Conservation (phyloP, 2,113 vertebrate genomes). For the Misgurnus mizolepis region DNA sequence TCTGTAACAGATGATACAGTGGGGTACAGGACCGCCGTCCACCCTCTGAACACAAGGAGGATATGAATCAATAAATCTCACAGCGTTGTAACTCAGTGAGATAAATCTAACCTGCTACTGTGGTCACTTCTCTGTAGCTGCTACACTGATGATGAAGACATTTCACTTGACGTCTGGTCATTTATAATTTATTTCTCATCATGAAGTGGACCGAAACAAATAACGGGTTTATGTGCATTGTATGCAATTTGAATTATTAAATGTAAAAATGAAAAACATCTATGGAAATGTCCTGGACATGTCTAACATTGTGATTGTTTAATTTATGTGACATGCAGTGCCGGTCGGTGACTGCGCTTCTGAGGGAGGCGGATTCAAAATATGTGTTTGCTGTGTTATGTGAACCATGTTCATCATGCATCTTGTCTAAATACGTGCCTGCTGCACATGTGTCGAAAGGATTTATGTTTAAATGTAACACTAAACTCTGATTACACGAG, state of each 20-base stretch:
- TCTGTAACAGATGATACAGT: constrained; percentile 4
- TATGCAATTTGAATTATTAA: not conserved
- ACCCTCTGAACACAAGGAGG: not conserved
- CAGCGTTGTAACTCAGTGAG: not conserved
- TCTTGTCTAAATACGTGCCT: too few relatives aligned
- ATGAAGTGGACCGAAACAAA: not conserved
- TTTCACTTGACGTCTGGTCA: not conserved
- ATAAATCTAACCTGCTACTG: not conserved
- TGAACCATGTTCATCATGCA: too few relatives aligned
- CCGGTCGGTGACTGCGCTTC: too few relatives aligned
- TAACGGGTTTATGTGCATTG: not conserved
- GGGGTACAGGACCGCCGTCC: constrained; percentile 15
- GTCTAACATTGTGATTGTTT: not conserved
- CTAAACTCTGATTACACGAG: too few relatives aligned
- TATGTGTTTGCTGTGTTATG: too few relatives aligned
- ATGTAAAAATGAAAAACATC: not conserved
- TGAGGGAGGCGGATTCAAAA: too few relatives aligned
- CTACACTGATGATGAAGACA: not conserved
- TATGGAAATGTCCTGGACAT: not conserved
- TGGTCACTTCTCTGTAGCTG: not conserved
- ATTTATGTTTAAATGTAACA: too few relatives aligned
- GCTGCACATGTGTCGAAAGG: too few relatives aligned
- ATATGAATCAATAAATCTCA: constrained; percentile 17
- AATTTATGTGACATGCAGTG: too few relatives aligned
- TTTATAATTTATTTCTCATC: not conserved